Evolutionary conservation across 2,113 vertebrate genomes (phyloP).

Genomic region (Merops nubicus): DNA sequence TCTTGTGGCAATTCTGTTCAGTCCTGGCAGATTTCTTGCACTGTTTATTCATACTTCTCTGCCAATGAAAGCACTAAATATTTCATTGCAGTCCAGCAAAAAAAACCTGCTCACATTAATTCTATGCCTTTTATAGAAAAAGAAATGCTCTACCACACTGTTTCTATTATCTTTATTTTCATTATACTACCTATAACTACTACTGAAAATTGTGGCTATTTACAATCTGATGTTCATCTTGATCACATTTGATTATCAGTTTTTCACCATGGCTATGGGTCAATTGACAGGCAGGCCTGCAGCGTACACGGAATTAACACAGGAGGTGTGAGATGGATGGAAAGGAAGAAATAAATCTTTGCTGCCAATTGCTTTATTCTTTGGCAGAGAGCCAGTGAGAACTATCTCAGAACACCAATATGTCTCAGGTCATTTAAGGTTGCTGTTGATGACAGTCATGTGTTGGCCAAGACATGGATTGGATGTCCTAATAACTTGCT

Average conservation of each 20-base stretch:
- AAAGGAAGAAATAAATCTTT: slow-evolving; percentile 8
- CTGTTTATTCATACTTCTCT: neutral
- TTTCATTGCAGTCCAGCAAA: neutral
- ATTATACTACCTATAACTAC: neutral
- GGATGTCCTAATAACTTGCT: neutral
- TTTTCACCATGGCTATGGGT: neutral
- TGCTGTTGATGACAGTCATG: neutral
- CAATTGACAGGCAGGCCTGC: neutral
- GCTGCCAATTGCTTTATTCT: neutral
- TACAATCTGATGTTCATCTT: neutral
- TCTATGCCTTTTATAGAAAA: neutral
- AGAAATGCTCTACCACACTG: neutral
- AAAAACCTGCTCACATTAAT: neutral
- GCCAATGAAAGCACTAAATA: neutral
- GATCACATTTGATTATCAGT: neutral
- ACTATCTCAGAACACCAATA: neutral
- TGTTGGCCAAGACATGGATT: neutral
- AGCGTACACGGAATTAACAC: neutral
- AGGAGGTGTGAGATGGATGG: neutral
- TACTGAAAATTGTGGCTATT: neutral
- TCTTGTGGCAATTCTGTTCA: neutral
- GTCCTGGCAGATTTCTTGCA: neutral
- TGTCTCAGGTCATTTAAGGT: neutral
- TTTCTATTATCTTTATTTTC: neutral
- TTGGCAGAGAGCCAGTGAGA: neutral